Percentiles rank a stretch among this genome's conserved stretches.
phyloP scores from a whole-genome alignment of 2,888 invertebrate genomes.

The Diaperis boleti region DNA sequence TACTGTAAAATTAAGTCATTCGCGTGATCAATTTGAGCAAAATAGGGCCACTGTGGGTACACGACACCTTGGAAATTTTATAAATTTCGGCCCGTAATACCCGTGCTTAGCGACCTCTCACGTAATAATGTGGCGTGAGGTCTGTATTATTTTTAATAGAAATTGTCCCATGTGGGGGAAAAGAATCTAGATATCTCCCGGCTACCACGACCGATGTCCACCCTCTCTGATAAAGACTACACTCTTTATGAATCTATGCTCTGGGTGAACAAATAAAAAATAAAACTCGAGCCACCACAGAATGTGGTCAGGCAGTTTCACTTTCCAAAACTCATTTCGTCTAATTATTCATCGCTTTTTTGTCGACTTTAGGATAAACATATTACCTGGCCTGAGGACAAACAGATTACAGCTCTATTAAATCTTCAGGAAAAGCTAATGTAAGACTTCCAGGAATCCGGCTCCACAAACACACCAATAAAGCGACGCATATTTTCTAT shows the following conservation, averaged over 20 bases:
- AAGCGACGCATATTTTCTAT: too few species aligned
- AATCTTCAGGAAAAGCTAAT: not conserved
- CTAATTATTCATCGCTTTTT: not conserved
- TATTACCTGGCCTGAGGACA: not conserved
- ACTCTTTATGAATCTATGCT: too few species aligned
- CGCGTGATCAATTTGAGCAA: constrained; percentile 3
- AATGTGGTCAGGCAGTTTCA: not conserved
- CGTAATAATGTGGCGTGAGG: not conserved
- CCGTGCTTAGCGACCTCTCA: not conserved
- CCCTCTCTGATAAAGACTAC: too few species aligned
- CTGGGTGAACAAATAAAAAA: too few species aligned
- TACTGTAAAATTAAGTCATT: constrained; percentile 22
- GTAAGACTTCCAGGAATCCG: not conserved
- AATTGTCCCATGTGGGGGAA: too few species aligned
- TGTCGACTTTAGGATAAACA: not conserved
- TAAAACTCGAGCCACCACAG: not conserved
- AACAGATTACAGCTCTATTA: not conserved
- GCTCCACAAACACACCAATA: too few species aligned
- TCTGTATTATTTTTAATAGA: too few species aligned
- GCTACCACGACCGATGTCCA: too few species aligned
- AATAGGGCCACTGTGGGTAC: too few species aligned
- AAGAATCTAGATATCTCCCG: too few species aligned
- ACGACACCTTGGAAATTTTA: not conserved
- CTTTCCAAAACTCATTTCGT: not conserved
- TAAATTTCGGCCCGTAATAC: not conserved